Evolutionary conservation across 2,888 invertebrate genomes (phyloP), one percentile per base, ranked within the genome.

Genomic region (Parasteatoda lunata): DNA sequence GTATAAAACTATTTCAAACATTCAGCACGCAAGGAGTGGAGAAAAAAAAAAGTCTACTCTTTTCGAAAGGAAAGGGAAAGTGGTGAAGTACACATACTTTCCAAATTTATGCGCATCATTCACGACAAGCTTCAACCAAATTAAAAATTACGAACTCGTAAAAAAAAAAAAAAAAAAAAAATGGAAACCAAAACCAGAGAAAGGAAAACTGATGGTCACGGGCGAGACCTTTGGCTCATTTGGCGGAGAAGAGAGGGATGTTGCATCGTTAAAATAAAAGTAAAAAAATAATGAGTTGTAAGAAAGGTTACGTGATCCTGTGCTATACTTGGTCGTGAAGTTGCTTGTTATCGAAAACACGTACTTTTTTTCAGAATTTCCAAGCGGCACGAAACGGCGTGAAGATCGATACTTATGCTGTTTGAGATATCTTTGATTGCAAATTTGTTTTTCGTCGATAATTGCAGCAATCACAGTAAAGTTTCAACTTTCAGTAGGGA

Each of bases 261-360:
- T 59, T 9, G 59, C 59, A n/a, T 59, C 59, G 59, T 59, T n/a
- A 7, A 59, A 59, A 59, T 59, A 59, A 59, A 30, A 30, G 30
- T 30, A 30, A 30, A 30, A 30, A 30, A 30, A 30, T 30, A 30
- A 30, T 30, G 30, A 30, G 30, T 30, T 30, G 30, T 30, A 68
- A 15, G 66, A 68, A 68, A 45, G 81, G 75, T 81, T 73, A 73
- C 75, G 81, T 81, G 81, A 81, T 80, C 81, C 73, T 65, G 81
- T 69, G 81, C 75, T 48, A 66, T 80, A 80, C 80, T 80, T 72
- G 75, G 75, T 69, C 69, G 75, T 69, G 81, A 75, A 81, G 75
- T 81, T 47, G 64, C 15, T 45, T 30, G 51, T 47, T 76, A 59
- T 76, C 49, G 8, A 68, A 77, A 49, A 52, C 52, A 68, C 66